Conservation (phyloP, 2,888 invertebrate genomes). For the Brachyptera risi region DNA sequence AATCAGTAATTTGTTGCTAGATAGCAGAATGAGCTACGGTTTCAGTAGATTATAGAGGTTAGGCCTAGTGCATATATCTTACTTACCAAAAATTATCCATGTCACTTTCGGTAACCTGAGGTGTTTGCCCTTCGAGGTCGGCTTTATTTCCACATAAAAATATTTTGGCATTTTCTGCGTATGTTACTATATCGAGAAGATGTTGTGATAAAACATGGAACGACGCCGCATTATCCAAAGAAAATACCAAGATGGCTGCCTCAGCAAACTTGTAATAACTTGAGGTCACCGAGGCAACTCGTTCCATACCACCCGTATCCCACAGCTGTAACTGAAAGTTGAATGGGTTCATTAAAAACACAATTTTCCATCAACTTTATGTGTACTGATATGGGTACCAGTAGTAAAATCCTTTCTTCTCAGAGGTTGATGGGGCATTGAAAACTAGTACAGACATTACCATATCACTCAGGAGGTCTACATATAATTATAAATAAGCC, state of each 20-base stretch:
- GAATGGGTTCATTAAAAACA: too few species aligned
- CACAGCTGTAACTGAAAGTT: constrained; percentile 83
- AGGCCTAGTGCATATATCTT: too few species aligned
- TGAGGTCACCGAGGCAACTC: constrained; percentile 91
- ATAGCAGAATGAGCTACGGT: too few species aligned
- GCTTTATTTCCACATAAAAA: constrained; percentile 91
- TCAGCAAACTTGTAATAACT: constrained; percentile 95
- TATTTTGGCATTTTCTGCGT: constrained; percentile 92
- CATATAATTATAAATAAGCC: too few species aligned
- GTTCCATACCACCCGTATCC: constrained; percentile 97
- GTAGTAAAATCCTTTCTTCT: too few species aligned
- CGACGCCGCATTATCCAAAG: constrained; percentile 84
- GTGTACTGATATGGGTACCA: too few species aligned
- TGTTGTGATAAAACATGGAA: constrained; percentile 91
- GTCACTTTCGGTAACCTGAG: constrained; percentile 80
- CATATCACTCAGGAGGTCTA: too few species aligned
- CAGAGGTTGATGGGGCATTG: too few species aligned
- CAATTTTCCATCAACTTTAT: too few species aligned
- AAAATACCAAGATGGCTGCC: constrained; percentile 88
- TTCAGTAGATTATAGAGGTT: too few species aligned
- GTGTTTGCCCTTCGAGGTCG: constrained; percentile 67
- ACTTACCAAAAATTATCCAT: constrained; percentile 81
- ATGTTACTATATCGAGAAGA: constrained; percentile 86
- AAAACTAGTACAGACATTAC: too few species aligned
- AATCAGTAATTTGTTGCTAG: too few species aligned